A percentile compares a stretch with the other conserved stretches of the same genome.
phyloP scores from a whole-genome alignment of 2,113 vertebrate genomes.

The Atractosteus spatula region DNA sequence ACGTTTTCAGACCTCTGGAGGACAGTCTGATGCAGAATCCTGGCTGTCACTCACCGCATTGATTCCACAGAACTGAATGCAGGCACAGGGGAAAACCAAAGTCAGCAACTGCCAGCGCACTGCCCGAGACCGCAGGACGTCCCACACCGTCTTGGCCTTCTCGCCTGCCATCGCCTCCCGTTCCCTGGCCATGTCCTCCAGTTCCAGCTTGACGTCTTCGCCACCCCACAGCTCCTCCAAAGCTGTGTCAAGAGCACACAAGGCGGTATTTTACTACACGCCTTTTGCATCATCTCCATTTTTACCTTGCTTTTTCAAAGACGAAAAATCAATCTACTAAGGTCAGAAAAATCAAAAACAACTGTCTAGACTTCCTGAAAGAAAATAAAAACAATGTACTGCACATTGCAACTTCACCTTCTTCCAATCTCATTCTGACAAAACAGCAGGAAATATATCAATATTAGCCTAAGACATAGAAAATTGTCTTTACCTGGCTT shows the following conservation, averaged over 20 bases:
- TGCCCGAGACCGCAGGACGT: constrained; percentile 45
- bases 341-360: too few species aligned
- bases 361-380: too few species aligned
- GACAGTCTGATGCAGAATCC: background rate
- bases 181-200: constrained; percentile 51
- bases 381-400: too few species aligned
- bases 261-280: too few species aligned
- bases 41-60: constrained; percentile 39
- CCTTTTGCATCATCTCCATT: too few species aligned
- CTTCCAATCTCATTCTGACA: too few species aligned
- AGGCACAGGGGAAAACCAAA: constrained; percentile 42
- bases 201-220: constrained; percentile 49
- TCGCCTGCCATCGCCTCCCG: constrained; percentile 32
- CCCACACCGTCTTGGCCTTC: constrained; percentile 43
- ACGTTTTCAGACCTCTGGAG: background rate
- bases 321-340: too few species aligned
- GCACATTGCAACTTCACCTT: too few species aligned
- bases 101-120: constrained; percentile 55
- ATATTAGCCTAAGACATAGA: too few species aligned
- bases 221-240: constrained; percentile 59
- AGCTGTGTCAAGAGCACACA: constrained; percentile 32
- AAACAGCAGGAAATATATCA: too few species aligned
- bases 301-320: too few species aligned
- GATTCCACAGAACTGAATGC: constrained; percentile 55
- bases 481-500: too few species aligned